Evolutionary conservation across 1,140 invertebrate species (phyloP).

Genomic region (Aphelinus atriplicis): DNA sequence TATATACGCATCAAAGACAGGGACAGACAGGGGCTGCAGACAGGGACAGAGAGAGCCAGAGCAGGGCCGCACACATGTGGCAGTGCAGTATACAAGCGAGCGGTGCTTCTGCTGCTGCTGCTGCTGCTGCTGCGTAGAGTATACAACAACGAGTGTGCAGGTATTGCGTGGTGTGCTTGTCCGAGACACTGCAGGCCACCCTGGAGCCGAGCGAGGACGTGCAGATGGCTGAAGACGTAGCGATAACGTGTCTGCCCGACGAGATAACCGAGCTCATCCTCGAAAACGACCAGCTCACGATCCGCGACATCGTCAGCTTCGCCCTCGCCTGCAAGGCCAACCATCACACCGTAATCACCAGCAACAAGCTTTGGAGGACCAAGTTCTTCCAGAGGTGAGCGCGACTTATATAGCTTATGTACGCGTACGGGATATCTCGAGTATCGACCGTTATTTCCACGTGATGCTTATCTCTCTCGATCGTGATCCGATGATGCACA

Average conservation of each 20-base stretch:
- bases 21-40: no score
- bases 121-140: no score
- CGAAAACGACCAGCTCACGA: constrained; percentile 46
- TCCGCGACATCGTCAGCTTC: constrained; percentile 56
- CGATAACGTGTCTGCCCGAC: constrained; percentile 54
- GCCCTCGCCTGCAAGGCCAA: constrained; percentile 52
- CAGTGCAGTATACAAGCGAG: not conserved
- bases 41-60: no score
- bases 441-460: no score
- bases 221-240: constrained; percentile 50
- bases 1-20: no score
- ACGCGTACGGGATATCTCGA: no score
- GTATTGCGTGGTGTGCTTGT: not conserved
- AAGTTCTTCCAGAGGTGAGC: constrained; percentile 61
- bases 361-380: constrained; percentile 58
- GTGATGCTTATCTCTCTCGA: no score
- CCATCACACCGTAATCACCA: constrained; percentile 45
- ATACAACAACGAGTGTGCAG: no score
- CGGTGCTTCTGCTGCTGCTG: not conserved
- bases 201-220: not conserved
- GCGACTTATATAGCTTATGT: no score
- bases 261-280: constrained; percentile 59
- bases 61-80: no score
- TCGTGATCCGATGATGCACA: no score
- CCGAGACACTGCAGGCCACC: not conserved